Percentiles rank a stretch among this genome's conserved stretches.
Evolutionary conservation across 2,113 vertebrate species (phyloP).

Genomic region (Bolborhynchus lineola): DNA sequence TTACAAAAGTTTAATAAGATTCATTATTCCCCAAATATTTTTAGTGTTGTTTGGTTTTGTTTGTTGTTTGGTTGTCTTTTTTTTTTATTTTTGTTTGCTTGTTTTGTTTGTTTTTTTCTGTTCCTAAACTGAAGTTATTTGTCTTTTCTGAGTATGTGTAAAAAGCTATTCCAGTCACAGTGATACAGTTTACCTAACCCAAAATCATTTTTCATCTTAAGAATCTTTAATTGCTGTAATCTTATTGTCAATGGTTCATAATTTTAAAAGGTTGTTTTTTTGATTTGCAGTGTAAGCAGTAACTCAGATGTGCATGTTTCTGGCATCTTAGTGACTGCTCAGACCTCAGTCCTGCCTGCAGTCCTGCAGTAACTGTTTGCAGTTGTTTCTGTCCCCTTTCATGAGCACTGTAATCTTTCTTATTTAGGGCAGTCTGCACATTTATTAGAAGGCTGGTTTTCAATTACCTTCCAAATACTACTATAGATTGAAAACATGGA

Average conservation of each 20-base stretch:
- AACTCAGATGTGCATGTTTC: background rate
- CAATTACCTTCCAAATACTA: slow-evolving; percentile 31
- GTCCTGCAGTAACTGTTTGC: background rate
- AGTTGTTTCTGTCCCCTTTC: background rate
- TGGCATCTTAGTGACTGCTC: fast-evolving
- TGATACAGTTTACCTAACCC: background rate
- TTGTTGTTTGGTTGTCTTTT: no score
- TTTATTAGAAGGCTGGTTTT: slow-evolving; percentile 45
- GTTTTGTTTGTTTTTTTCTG: background rate
- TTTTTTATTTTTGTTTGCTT: no score
- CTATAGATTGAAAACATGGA: slow-evolving; percentile 42
- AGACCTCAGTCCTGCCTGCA: fast-evolving
- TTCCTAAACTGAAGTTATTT: background rate
- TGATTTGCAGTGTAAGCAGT: background rate
- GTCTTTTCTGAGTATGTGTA: background rate
- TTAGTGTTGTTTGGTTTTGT: fast-evolving
- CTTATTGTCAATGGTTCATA: background rate
- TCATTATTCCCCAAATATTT: background rate
- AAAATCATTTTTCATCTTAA: background rate
- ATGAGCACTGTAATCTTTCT: background rate
- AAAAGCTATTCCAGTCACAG: background rate
- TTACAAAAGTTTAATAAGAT: background rate
- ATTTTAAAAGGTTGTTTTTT: background rate
- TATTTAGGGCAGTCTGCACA: background rate
- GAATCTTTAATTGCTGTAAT: background rate